Percentiles rank a stretch among this genome's conserved stretches.
Evolutionary conservation across 2,113 vertebrate genomes (phyloP).

Genomic region (Pomatorhinus ruficollis): DNA sequence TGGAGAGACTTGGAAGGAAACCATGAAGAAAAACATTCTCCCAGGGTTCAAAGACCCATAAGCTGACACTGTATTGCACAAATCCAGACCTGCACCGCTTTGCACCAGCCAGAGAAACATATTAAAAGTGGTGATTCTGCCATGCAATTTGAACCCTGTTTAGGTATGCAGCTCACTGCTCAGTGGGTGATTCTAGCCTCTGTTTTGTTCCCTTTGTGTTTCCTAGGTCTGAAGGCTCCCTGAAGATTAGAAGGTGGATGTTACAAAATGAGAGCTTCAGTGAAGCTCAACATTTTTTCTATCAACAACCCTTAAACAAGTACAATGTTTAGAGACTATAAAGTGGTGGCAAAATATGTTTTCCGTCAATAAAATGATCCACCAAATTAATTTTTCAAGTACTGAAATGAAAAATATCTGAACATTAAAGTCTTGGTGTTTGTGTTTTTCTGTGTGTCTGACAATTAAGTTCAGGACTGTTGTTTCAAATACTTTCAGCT

Average conservation of each 20-base stretch:
- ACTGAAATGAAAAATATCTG: background rate
- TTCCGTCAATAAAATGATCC: background rate
- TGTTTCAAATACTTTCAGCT: constrained; percentile 57
- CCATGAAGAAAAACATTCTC: background rate
- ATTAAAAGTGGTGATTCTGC: background rate
- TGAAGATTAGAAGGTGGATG: background rate
- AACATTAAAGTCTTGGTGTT: background rate
- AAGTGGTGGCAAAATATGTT: background rate
- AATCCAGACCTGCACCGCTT: background rate
- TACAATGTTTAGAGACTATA: background rate
- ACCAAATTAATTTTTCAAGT: background rate
- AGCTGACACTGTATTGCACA: rapidly evolving
- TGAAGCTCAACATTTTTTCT: background rate
- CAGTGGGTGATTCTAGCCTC: background rate
- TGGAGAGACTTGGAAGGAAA: background rate
- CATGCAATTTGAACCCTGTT: background rate
- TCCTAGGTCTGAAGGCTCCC: background rate
- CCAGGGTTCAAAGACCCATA: rapidly evolving
- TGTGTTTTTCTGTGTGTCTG: background rate
- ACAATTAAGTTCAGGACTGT: background rate
- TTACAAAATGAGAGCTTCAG: background rate
- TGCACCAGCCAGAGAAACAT: background rate
- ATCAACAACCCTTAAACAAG: background rate
- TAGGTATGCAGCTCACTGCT: background rate
- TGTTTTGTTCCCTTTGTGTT: background rate